Conservation (phyloP, 2,113 vertebrate genomes). For the Tichodroma muraria region DNA sequence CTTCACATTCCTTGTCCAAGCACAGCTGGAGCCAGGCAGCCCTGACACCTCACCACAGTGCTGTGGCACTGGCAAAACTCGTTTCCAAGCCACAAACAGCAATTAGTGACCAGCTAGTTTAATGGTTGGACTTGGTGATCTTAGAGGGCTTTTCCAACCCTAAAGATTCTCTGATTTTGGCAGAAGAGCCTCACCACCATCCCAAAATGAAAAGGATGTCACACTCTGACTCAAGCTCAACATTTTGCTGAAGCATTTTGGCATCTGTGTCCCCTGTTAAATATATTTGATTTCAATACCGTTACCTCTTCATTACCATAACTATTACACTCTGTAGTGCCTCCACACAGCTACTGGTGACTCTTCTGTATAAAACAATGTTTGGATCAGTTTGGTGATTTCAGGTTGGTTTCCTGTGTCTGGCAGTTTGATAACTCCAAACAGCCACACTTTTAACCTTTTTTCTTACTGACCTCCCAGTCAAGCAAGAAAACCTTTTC, state of each 20-base stretch:
- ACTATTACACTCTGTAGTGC: neutral
- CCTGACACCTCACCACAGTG: neutral
- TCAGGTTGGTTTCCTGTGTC: neutral
- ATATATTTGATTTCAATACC: neutral
- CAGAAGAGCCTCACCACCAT: neutral
- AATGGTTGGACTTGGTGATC: too few species aligned
- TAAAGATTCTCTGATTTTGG: neutral
- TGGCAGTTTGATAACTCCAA: neutral
- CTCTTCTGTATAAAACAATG: fast-evolving
- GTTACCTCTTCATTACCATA: neutral
- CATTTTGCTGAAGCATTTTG: neutral
- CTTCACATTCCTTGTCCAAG: neutral
- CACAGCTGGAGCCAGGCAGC: neutral
- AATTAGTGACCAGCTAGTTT: fast-evolving
- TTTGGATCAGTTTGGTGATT: neutral
- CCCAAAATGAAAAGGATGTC: neutral
- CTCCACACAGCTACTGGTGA: neutral
- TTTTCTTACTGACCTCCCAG: too few species aligned
- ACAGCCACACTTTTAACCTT: neutral
- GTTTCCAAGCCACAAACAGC: neutral
- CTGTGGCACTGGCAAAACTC: neutral
- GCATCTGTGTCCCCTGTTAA: neutral
- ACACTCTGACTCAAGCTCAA: neutral
- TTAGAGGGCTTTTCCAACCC: neutral
- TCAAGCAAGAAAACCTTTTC: neutral